These are phyloP conservation scores for Opisthocomus hoazin DNA, from an alignment of 2,113 vertebrate species.

Conservation along the genomic window DNA sequence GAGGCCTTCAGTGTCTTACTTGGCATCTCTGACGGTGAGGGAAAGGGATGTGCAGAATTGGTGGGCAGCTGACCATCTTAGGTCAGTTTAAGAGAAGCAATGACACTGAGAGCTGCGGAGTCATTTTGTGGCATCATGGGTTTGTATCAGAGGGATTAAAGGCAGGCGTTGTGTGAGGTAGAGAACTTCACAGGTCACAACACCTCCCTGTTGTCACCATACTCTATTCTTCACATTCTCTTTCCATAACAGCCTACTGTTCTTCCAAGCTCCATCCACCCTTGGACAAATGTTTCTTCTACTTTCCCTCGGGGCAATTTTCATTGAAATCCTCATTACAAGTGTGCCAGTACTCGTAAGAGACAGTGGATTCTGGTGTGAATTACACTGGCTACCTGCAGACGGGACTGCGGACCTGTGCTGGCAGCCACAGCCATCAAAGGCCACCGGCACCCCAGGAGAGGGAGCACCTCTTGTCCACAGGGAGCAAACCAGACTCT, in stretches of 20 bases:
- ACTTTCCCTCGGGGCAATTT: neutral
- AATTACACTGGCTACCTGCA: neutral
- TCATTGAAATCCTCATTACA: neutral
- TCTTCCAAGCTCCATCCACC: neutral
- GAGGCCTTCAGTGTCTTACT: neutral
- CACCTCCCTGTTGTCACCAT: neutral
- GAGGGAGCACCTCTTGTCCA: neutral
- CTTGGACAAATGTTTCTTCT: neutral
- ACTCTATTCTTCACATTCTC: rapidly evolving
- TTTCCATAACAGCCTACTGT: neutral
- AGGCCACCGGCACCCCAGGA: too few relatives aligned
- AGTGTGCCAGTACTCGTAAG: neutral
- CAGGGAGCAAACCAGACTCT: neutral
- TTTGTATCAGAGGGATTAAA: neutral
- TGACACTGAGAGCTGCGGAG: neutral
- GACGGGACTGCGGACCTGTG: neutral
- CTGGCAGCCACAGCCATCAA: neutral
- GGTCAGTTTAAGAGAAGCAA: too few relatives aligned
- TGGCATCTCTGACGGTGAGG: too few relatives aligned
- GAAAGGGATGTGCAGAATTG: neutral
- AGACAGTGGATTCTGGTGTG: neutral
- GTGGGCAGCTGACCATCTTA: neutral
- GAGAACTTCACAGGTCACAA: neutral
- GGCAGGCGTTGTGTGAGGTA: neutral
- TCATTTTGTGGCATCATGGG: neutral